Conservation (phyloP, 2,888 invertebrate species). For the Harmothoe impar region DNA sequence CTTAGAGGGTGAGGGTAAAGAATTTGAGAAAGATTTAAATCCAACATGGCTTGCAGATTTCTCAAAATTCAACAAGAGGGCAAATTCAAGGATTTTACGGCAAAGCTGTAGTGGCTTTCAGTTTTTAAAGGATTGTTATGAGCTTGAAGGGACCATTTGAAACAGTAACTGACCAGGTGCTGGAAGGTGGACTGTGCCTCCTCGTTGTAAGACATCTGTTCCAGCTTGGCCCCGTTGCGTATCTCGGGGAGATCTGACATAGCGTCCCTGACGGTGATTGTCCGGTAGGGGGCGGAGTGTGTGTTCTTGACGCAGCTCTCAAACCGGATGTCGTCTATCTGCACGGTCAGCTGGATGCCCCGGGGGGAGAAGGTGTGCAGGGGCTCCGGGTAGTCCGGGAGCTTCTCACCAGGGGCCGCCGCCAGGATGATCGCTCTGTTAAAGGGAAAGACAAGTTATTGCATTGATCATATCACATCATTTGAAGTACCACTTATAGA, state of each 20-base stretch:
- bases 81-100: too few species aligned
- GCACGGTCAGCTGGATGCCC: conserved; percentile 86
- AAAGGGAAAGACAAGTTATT: too few species aligned
- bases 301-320: conserved; percentile 85
- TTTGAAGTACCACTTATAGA: neutral
- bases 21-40: neutral
- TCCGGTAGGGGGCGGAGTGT: conserved; percentile 89
- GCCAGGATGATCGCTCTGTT: conserved; percentile 89
- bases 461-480: too few species aligned
- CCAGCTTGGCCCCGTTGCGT: conserved; percentile 88
- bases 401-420: conserved; percentile 90
- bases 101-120: too few species aligned
- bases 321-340: conserved; percentile 66
- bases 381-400: conserved; percentile 92
- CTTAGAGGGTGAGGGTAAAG: neutral
- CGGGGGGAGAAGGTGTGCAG: conserved; percentile 89
- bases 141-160: too few species aligned
- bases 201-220: conserved; percentile 89
- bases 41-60: too few species aligned
- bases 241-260: conserved; percentile 92
- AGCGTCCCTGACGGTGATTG: conserved; percentile 91
- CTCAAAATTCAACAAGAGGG: too few species aligned
- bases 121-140: too few species aligned
- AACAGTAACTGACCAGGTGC: conserved; percentile 83
- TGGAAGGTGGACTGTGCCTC: conserved; percentile 91